Percentiles rank a stretch among this genome's conserved stretches.
phyloP scores from a whole-genome alignment of 2,797 vertebrate species.

The Myotis findleyi region DNA sequence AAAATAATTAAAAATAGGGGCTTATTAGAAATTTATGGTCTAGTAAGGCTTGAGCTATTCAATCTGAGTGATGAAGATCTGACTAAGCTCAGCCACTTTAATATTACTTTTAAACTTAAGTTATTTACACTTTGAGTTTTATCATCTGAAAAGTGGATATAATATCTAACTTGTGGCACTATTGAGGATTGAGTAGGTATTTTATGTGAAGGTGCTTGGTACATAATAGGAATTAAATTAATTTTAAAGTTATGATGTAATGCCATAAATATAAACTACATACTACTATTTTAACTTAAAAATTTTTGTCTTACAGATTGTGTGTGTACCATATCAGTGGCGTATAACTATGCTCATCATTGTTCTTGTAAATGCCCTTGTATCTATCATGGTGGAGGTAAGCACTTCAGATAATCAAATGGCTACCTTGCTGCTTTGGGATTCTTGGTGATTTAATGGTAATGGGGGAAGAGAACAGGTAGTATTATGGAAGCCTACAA shows the following conservation, averaged over 20 bases:
- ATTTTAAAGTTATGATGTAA: neutral
- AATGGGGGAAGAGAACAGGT: neutral
- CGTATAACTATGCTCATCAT: conserved; percentile 91
- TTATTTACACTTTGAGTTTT: conserved; percentile 25
- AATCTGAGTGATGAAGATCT: conserved; percentile 12
- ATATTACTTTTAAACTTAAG: neutral
- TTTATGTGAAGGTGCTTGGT: neutral
- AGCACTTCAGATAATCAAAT: conserved; percentile 78
- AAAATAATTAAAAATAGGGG: no score
- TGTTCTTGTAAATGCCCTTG: conserved; percentile 91
- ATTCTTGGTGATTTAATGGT: conserved; percentile 12
- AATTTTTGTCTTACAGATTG: conserved; percentile 89
- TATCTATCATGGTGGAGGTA: conserved; percentile 94
- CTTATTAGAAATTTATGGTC: neutral
- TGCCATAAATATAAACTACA: neutral
- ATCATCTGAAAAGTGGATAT: conserved; percentile 9
- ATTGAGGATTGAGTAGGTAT: neutral
- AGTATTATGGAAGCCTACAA: neutral
- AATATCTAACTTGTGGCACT: neutral
- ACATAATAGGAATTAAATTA: neutral
- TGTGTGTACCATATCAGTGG: conserved; percentile 95
- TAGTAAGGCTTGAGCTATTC: neutral
- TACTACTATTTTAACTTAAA: conserved; percentile 48
- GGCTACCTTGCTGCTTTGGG: neutral
- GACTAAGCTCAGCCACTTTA: neutral